These are phyloP conservation scores for Cotesia congregata DNA, from an alignment of 2,888 invertebrate species.

Conservation along the genomic window DNA sequence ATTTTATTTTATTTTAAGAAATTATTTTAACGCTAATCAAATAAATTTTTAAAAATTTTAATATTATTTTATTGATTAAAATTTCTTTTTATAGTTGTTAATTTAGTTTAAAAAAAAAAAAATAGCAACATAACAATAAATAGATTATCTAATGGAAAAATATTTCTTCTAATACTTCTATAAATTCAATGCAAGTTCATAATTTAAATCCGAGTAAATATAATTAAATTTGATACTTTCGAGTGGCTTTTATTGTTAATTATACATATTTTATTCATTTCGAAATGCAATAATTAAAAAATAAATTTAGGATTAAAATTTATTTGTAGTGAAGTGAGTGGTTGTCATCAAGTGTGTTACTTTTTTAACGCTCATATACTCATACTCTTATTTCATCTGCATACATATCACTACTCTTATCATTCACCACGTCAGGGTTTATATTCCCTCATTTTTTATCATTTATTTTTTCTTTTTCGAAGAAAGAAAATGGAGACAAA, in stretches of 20 bases:
- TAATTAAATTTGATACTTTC: not conserved
- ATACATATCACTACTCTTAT: slow-evolving; percentile 29
- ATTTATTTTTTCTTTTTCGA: slow-evolving; percentile 3
- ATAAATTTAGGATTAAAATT: not conserved
- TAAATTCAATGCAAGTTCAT: too few species aligned
- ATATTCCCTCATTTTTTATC: slow-evolving; percentile 8
- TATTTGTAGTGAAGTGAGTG: slow-evolving; percentile 19
- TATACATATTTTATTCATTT: not conserved
- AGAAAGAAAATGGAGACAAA: slow-evolving; percentile 43
- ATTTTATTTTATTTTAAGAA: too few species aligned
- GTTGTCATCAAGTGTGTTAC: slow-evolving; percentile 22
- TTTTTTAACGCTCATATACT: slow-evolving; percentile 29
- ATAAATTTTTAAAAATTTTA: too few species aligned
- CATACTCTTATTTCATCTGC: slow-evolving; percentile 33
- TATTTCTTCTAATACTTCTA: too few species aligned
- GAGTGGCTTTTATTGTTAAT: slow-evolving; percentile 29
- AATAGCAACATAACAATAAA: too few species aligned
- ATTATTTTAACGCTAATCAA: too few species aligned
- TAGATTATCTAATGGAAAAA: too few species aligned
- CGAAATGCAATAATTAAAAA: not conserved
- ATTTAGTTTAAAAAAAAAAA: too few species aligned
- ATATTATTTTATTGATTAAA: too few species aligned
- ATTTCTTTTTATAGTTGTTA: too few species aligned
- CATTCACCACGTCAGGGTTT: slow-evolving; percentile 30
- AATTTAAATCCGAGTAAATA: too few species aligned